Base-by-base conservation (phyloP, 2,888 invertebrate genomes). In the Apeira syringaria region DNA sequence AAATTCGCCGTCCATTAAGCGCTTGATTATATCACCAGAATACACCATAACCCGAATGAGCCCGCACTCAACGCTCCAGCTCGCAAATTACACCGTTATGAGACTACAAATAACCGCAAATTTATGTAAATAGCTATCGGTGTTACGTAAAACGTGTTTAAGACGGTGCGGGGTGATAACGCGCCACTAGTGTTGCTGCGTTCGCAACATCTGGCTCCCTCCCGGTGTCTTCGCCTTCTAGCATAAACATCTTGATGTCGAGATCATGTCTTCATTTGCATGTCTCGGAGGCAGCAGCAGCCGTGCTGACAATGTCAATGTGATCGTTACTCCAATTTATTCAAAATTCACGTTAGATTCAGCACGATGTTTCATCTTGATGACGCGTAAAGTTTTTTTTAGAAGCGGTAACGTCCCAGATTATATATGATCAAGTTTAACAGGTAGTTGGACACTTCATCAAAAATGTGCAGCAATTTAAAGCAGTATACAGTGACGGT, bases 211-310 rank as follows among this genome's bases (percentile, higher is more conserved):
- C 45, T 46, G 44, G 26, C 50, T n/a, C 47, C 61, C 55, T 9
- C 7, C 6, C 4, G 15, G 3, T 64, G 66, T 59, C 58, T 57
- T 64, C 64, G 64, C 56, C 58, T 56, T 58, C 55, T 62, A 67
- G 62, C 72, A 75, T 80, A 78, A 83, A 84, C 79, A 80, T 74
- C 65, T 65, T 69, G 59, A 64, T 70, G 75, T 69, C 68, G 74
- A 68, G 72, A 64, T 76, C 80, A 76, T 79, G 81, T 79, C 81
- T 78, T 80, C 77, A 86, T 87, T 87, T 86, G 78, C 86, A 87
- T 87, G 75, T 74, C 74, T 71, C 26, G 17, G 25, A 10, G 26
- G 8, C 71, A 65, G 64, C 58, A 59, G 58, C 72, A 61, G 53
- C 66, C 49, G 67, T 64, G 69, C 66, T 59, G 66, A 73, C 78